phyloP scores from a whole-genome alignment of 2,113 vertebrate species.

The Prinia subflava region DNA sequence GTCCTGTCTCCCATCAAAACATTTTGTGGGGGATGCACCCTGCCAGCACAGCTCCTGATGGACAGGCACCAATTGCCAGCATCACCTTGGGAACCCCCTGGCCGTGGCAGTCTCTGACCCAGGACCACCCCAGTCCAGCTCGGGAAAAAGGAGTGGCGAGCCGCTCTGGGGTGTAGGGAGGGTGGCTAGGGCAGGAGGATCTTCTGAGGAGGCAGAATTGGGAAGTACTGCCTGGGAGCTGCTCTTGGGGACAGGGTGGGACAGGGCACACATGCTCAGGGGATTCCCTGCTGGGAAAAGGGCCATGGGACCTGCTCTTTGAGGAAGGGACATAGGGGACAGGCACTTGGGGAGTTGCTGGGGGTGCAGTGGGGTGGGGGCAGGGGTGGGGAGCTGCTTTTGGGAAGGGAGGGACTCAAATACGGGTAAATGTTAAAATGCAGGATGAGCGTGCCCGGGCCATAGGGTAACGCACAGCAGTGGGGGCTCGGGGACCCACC shows the following conservation, averaged over 20 bases:
- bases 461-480: neutral
- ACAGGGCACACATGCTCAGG: slow-evolving; percentile 23
- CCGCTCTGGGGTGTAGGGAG: neutral
- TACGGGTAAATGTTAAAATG: neutral
- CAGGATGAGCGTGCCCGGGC: neutral
- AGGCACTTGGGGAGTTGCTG: slow-evolving; percentile 45
- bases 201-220: neutral
- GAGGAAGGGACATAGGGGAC: slow-evolving; percentile 7
- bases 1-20: neutral
- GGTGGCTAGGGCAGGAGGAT: neutral
- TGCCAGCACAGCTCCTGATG: neutral
- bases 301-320: neutral
- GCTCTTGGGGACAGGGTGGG: neutral
- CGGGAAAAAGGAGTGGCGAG: neutral
- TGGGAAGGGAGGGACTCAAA: neutral
- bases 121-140: neutral
- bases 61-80: neutral
- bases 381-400: neutral
- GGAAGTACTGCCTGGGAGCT: neutral
- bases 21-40: neutral
- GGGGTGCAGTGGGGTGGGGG: neutral
- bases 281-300: neutral
- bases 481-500: neutral
- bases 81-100: neutral
- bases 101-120: neutral